Conservation (phyloP, 2,888 invertebrate species). For the Rotaria sp. region DNA sequence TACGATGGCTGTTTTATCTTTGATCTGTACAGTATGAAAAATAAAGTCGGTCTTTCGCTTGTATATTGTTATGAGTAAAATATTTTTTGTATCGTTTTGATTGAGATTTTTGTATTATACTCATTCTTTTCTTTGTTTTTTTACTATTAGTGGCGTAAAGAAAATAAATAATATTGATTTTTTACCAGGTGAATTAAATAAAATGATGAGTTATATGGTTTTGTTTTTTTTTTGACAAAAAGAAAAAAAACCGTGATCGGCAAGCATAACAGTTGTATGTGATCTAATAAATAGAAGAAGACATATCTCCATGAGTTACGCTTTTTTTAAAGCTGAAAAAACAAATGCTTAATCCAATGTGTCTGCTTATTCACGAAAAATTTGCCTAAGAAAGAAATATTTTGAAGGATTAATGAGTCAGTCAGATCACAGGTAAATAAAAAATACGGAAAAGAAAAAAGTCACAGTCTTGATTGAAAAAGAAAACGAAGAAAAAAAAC, state of each 20-base stretch:
- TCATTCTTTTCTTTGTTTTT: no score
- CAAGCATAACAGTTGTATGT: neutral
- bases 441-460: neutral
- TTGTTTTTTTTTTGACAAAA: neutral
- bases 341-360: neutral
- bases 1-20: no score
- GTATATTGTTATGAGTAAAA: no score
- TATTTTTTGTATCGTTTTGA: no score
- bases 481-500: neutral
- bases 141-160: no score
- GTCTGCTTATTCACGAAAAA: neutral
- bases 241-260: neutral
- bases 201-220: neutral
- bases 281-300: neutral
- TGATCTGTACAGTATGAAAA: no score
- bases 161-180: no score
- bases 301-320: neutral
- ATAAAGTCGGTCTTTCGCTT: no score
- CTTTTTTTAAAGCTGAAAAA: neutral
- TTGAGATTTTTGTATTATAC: no score
- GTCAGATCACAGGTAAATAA: neutral
- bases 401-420: neutral
- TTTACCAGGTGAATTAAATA: no score
- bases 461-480: neutral
- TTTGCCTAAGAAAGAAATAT: neutral